Percentiles rank a stretch among this genome's conserved stretches.
phyloP scores from a whole-genome alignment of 1,140 invertebrate species.

The Brachionus asplanchnoidis region DNA sequence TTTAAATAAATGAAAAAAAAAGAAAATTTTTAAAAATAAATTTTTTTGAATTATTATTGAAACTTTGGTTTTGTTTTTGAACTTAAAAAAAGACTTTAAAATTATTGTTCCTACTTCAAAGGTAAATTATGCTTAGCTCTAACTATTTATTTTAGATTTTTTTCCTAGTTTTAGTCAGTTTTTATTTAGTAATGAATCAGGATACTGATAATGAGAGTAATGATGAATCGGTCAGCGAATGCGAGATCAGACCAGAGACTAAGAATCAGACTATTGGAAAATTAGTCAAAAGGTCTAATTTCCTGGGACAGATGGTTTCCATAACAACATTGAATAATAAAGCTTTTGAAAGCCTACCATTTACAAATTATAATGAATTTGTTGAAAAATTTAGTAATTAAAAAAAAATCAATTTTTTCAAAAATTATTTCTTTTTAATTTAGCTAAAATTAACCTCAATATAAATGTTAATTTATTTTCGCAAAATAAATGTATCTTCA shows the following conservation, averaged over 20 bases:
- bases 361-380: background rate
- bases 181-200: background rate
- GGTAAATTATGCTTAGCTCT: background rate
- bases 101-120: background rate
- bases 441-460: background rate
- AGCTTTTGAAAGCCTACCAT: constrained; percentile 7
- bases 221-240: background rate
- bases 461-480: background rate
- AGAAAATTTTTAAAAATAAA: background rate
- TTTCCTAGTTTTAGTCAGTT: background rate
- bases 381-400: constrained; percentile 2
- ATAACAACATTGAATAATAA: background rate
- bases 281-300: background rate
- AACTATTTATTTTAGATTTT: background rate
- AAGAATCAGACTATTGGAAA: background rate
- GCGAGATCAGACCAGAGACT: background rate
- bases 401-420: background rate
- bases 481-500: background rate
- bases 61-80: background rate
- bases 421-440: background rate
- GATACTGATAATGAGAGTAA: background rate
- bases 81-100: background rate
- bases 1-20: no score
- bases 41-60: background rate
- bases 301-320: background rate